Percentiles rank a stretch among this genome's conserved stretches.
phyloP scores from a whole-genome alignment of 2,888 invertebrate genomes.

The Acrobasis repandana region DNA sequence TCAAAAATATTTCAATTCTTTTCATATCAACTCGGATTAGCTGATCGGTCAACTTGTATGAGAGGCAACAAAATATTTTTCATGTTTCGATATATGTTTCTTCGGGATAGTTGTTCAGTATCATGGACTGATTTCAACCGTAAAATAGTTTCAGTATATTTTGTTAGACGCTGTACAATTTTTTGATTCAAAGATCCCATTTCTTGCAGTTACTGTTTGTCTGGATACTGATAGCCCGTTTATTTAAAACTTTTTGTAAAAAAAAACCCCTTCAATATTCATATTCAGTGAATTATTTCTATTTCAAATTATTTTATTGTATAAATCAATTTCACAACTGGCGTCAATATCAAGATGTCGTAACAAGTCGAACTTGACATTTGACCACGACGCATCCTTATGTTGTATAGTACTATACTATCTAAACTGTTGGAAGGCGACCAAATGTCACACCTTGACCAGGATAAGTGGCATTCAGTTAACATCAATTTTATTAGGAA shows the following conservation, averaged over 20 bases:
- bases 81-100: too few relatives aligned
- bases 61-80: too few relatives aligned
- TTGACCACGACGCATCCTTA: slow-evolving; percentile 12
- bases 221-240: too few relatives aligned
- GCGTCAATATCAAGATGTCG: neutral
- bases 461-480: slow-evolving; percentile 5
- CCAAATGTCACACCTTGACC: slow-evolving; percentile 17
- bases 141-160: too few relatives aligned
- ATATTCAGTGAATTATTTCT: neutral
- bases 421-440: slow-evolving; percentile 3
- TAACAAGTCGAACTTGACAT: slow-evolving; percentile 11
- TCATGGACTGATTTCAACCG: too few relatives aligned
- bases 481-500: neutral
- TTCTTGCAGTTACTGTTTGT: too few relatives aligned
- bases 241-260: neutral
- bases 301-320: slow-evolving; percentile 8
- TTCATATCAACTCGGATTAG: too few relatives aligned
- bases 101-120: too few relatives aligned
- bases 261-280: neutral
- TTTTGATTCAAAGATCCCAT: too few relatives aligned
- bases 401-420: neutral
- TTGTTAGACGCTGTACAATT: too few relatives aligned
- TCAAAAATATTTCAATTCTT: too few relatives aligned
- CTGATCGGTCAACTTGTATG: too few relatives aligned
- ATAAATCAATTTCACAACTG: neutral